These are phyloP conservation scores for Labia minor DNA, from an alignment of 2,888 invertebrate genomes.

Conservation along the genomic window DNA sequence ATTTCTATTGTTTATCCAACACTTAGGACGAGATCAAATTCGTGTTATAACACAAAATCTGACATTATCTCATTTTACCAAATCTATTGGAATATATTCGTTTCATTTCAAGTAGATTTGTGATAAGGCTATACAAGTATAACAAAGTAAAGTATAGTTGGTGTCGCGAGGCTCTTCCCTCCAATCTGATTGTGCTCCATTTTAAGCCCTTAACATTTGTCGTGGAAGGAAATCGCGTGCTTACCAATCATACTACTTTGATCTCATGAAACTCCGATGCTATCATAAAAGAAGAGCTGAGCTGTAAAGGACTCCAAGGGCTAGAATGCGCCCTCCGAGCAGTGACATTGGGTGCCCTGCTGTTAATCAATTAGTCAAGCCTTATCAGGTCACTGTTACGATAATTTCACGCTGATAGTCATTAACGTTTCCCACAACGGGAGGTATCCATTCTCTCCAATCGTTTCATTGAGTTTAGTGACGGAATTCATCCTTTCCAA, in stretches of 20 bases:
- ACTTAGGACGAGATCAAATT: too few relatives aligned
- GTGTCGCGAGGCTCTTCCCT: background rate
- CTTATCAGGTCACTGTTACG: background rate
- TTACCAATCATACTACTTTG: background rate
- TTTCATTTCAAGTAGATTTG: background rate
- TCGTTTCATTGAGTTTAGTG: background rate
- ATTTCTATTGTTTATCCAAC: too few relatives aligned
- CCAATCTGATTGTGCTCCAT: background rate
- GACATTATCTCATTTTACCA: background rate
- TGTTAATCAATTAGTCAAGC: background rate
- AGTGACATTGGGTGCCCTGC: slow-evolving; percentile 1
- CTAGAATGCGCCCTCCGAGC: background rate
- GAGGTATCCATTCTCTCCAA: background rate
- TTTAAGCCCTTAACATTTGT: background rate
- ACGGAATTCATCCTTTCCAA: background rate
- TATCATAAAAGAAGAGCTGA: slow-evolving; percentile 7
- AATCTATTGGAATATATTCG: background rate
- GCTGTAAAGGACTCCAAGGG: background rate
- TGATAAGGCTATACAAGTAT: background rate
- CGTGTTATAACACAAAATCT: too few relatives aligned
- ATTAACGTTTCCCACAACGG: background rate
- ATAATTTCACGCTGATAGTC: slow-evolving; percentile 4
- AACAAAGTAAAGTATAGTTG: background rate
- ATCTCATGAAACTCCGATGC: background rate
- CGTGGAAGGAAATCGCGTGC: slow-evolving; percentile 7